Evolutionary conservation across 2,113 vertebrate species (phyloP).

Genomic region (Datnioides undecimradiatus): DNA sequence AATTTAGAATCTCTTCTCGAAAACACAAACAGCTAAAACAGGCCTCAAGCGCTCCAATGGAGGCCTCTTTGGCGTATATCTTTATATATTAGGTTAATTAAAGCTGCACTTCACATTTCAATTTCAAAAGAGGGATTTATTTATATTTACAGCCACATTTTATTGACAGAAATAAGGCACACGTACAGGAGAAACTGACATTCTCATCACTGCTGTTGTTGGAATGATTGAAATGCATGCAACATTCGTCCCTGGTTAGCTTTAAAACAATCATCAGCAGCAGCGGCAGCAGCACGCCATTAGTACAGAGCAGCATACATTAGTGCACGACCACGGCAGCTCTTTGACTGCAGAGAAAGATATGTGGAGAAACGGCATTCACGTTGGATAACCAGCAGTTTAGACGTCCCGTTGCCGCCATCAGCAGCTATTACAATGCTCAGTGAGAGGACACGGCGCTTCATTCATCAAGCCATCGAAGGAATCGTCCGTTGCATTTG

Average conservation of each 20-base stretch:
- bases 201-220: conserved; percentile 3
- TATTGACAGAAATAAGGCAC: conserved; percentile 59
- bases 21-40: not conserved
- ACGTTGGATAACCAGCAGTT: conserved; percentile 10
- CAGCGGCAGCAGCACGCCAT: conserved; percentile 28
- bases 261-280: conserved; percentile 17
- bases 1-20: not conserved
- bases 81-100: conserved; percentile 13
- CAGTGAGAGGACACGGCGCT: conserved; percentile 13
- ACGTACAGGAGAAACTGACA: conserved; percentile 42
- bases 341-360: conserved; percentile 23
- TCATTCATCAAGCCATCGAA: conserved; percentile 4
- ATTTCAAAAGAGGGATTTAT: conserved; percentile 56
- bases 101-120: conserved; percentile 53
- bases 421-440: conserved; percentile 12
- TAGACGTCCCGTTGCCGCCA: not conserved
- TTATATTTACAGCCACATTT: conserved; percentile 56
- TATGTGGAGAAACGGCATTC: conserved; percentile 11
- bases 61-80: not conserved
- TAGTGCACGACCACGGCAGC: conserved; percentile 23
- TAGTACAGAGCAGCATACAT: conserved; percentile 48
- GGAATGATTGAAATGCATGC: conserved; percentile 33
- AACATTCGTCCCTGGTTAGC: conserved; percentile 24
- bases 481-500: not conserved
- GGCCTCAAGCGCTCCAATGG: not conserved